Conservation (phyloP, 1,140 invertebrate species). For the Chelonus insularis region DNA sequence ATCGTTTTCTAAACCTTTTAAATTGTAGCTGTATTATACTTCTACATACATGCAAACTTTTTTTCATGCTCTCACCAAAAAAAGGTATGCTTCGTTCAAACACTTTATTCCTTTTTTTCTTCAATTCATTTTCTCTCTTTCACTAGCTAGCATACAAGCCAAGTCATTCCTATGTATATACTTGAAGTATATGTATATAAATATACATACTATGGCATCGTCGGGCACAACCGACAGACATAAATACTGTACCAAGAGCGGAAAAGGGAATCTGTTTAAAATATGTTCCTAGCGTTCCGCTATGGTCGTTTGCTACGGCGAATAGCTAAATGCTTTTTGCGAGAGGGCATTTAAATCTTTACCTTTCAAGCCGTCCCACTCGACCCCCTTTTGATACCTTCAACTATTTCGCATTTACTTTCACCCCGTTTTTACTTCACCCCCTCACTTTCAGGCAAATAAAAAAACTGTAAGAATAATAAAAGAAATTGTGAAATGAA, state of each 20-base stretch:
- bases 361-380: conserved; percentile 42
- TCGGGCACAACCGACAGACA: conserved; percentile 25
- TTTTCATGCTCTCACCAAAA: background rate
- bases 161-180: conserved; percentile 3
- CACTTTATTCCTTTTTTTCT: background rate
- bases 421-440: background rate
- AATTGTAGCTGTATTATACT: conserved; percentile 40
- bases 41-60: background rate
- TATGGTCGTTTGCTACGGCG: conserved; percentile 59
- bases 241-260: conserved; percentile 26
- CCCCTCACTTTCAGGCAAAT: too few relatives aligned
- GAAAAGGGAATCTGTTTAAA: conserved; percentile 59
- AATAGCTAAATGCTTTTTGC: conserved; percentile 63
- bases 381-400: conserved; percentile 11
- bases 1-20: conserved; percentile 61
- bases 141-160: background rate
- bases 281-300: conserved; percentile 56
- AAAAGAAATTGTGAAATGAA: too few relatives aligned
- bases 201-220: background rate
- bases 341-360: conserved; percentile 60
- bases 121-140: background rate
- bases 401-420: conserved; percentile 16
- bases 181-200: conserved; percentile 5
- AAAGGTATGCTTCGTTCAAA: background rate
- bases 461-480: too few relatives aligned